Evolutionary conservation across 2,797 vertebrate genomes (phyloP).

Genomic region (Lateolabrax maculatus): DNA sequence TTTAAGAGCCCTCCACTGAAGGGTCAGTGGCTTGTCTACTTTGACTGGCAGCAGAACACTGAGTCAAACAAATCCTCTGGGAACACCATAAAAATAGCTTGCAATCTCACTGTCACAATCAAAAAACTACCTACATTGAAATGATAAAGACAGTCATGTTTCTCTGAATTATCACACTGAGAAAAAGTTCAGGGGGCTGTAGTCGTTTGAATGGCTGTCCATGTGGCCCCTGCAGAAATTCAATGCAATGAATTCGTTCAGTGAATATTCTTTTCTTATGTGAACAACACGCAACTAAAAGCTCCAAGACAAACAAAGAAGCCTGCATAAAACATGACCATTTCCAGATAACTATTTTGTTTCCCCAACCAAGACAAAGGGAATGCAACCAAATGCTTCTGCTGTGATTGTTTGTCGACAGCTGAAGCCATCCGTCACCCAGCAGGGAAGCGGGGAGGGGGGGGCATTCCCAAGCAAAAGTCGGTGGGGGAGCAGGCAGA

Average conservation of each 20-base stretch:
- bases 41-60: slow-evolving; percentile 56
- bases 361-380: slow-evolving; percentile 76
- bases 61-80: slow-evolving; percentile 44
- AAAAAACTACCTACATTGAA: neutral
- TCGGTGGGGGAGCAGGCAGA: slow-evolving; percentile 57
- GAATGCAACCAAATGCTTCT: slow-evolving; percentile 83
- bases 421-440: slow-evolving; percentile 85
- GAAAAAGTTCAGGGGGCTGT: slow-evolving; percentile 5
- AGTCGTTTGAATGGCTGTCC: slow-evolving; percentile 24
- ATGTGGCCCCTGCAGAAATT: slow-evolving; percentile 10
- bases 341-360: slow-evolving; percentile 74
- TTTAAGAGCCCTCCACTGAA: slow-evolving; percentile 22
- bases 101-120: slow-evolving; percentile 9
- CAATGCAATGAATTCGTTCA: slow-evolving; percentile 52
- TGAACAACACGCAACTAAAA: slow-evolving; percentile 44
- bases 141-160: neutral
- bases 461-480: slow-evolving; percentile 70
- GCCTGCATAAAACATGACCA: slow-evolving; percentile 52
- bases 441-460: slow-evolving; percentile 70
- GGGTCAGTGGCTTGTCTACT: slow-evolving; percentile 37
- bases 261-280: slow-evolving; percentile 66
- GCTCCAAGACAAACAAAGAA: slow-evolving; percentile 57
- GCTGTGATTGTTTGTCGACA: slow-evolving; percentile 82
- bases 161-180: slow-evolving; percentile 17
- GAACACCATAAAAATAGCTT: slow-evolving; percentile 31